Evolutionary conservation across 2,113 vertebrate species (phyloP), one percentile per base, ranked within the genome.

Genomic region (Dissostichus mawsoni): DNA sequence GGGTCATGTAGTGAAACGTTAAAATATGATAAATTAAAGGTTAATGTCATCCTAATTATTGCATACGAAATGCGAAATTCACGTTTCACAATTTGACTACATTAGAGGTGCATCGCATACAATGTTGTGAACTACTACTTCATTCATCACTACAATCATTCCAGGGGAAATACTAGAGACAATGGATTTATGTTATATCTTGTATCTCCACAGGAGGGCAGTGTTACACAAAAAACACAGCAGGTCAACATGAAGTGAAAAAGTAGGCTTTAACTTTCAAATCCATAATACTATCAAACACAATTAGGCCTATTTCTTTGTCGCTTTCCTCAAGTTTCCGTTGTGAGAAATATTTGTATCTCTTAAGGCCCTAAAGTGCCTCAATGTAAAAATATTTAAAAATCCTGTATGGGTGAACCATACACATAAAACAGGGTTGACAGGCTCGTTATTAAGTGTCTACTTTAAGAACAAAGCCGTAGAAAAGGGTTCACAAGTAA

Each of bases 141-240:
- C 0, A 47, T 36, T 36, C 3, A 47, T 63, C 18, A 14, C 9
- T 57, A 4, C 36, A 12, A 20, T 17, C 36, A 18, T 36, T 64
- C 44, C 11, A 52, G 11, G 18, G n/a, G 11, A 41, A 53, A 25
- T 50, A 36, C 41, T 11, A 29, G 48, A 44, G 23, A 59, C 18
- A 77, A 66, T 47, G 7, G 33, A 53, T 36, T 23, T 6, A 48
- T 4, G 20, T 6, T 23, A 36, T 23, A 2, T 33, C 4, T 29
- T 51, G 16, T 20, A 3, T 51, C 2, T 45, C 84, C 92, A 90
- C 81, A 66, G 2, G 92, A 72, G 67, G 86, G 89, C 88, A 85
- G 57, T 86, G 55, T 86, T 56, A 23, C 16, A 72, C 67, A 68
- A 65, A 25, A 71, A 41, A 29, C 41, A 71, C 33, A 52, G 33